Base-by-base conservation (phyloP, 2,797 vertebrate genomes). In the Ctenopoma multispine region DNA sequence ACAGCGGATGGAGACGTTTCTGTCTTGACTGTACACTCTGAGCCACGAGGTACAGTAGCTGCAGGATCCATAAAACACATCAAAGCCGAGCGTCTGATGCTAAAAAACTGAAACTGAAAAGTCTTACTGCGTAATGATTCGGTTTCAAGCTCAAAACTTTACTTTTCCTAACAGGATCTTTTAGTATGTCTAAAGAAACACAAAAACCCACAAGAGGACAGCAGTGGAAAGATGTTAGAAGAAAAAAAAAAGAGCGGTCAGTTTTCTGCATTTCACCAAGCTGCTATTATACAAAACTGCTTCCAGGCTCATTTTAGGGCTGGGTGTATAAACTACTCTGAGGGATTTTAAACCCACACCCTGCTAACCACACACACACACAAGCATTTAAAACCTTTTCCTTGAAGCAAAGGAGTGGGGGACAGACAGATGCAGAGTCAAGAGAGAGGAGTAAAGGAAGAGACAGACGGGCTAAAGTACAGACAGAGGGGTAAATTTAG, bases 401-500 rank as follows among this genome's bases (percentile, higher is more conserved):
- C 67, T 62, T 51, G 15, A 46, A 66, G 74, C 58, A 17, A 72
- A 80, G 65, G 34, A 60, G 56, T 51, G 66, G 44, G n/a, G 46
- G 20, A 50, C 3, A 29, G 69, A 56, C 20, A 48, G 69, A 63
- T n/a, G 56, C 43, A 63, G 50, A 63, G 41, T 65, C 44, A 40
- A 44, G 34, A 53, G 58, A 66, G 36, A 14, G 46, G 47, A 41
- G 68, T 44, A 78, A 63, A 63, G 34, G 62, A 36, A 31, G 9
- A 36, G 36, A 36, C 11, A 36, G 36, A 12, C 36, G 11, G 65
- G 70, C 49, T 77, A 63, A 63, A 36, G 62, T 18, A 80, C 49
- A 83, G 73, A 81, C 71, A 24, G 68, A 62, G 31, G 38, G 63
- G 40, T 89, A 89, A 65, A 90, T 90, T 87, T 91, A 92, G 81